Evolutionary conservation across 2,797 vertebrate genomes (phyloP), one percentile per base, ranked within the genome.

Genomic region (Triplophysa yarkandensis): DNA sequence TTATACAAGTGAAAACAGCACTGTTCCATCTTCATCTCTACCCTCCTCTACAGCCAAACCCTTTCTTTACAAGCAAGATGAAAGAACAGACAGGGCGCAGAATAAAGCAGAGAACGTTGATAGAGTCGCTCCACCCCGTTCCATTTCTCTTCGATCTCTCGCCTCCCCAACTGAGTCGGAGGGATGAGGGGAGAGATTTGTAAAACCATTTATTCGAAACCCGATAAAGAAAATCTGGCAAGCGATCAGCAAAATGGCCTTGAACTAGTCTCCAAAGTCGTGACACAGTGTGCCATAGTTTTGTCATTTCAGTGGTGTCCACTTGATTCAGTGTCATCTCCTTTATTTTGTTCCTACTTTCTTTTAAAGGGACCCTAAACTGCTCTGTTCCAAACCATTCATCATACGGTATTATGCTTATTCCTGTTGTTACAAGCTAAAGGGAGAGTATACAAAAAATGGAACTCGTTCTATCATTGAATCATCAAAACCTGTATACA

Each of bases 211-310:
- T 86, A 86, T 84, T 82, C 73, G 82, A 87, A 83, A 83, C 84
- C 65, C 78, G 72, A 86, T 80, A 85, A 82, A 77, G 76, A 82
- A 78, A 65, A 85, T 87, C 85, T 91, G 89, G 88, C 89, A 87
- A 79, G 73, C 71, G 70, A 82, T 77, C 79, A 82, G 69, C 79
- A 79, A 70, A 57, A 77, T 83, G 86, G 87, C 90, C 91, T 90
- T 92, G 89, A 91, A 90, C 86, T 84, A 67, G 80, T 80, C 81
- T 84, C 82, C 86, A 91, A 90, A 91, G 91, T 92, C 91, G 87
- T 85, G 85, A 81, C 85, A 81, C 77, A 82, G 76, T 83, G 74
- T 55, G 77, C 70, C 80, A 80, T 60, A 80, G 80, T 85, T 83
- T 61, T 84, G 85, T 87, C 84, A 86, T 77, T 81, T 72, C 80